Percentiles rank a stretch among this genome's conserved stretches.
These are phyloP conservation scores for Cynopterus brachyotis DNA, from an alignment of 2,113 vertebrate species.

Conservation along the genomic window DNA sequence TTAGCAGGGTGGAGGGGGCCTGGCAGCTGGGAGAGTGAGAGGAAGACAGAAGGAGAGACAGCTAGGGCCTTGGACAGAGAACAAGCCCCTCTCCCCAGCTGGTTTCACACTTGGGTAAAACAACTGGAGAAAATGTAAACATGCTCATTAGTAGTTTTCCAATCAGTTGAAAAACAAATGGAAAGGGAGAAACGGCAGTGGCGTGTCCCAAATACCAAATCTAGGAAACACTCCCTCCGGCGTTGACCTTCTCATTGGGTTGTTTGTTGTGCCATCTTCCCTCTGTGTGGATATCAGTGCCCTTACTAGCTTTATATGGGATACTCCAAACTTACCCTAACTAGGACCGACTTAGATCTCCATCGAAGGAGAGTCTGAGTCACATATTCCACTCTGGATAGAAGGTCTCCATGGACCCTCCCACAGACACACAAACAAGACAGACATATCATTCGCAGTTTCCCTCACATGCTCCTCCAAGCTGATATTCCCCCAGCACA, in stretches of 20 bases:
- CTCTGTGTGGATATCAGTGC: not conserved
- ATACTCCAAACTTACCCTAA: not conserved
- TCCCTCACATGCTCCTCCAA: not conserved
- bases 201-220: conserved; percentile 41
- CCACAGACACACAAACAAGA: not conserved
- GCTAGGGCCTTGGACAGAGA: not conserved
- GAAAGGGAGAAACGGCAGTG: conserved; percentile 41
- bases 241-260: not conserved
- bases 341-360: not conserved
- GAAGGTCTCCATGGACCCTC: not conserved
- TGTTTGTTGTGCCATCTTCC: not conserved
- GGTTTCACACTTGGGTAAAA: conserved; percentile 49
- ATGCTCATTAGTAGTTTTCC: conserved; percentile 53
- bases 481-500: not conserved
- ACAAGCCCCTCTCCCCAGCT: conserved; percentile 51
- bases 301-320: not conserved
- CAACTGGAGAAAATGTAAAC: conserved; percentile 63
- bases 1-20: not conserved
- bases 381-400: not conserved
- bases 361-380: not conserved
- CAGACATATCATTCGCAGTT: not conserved
- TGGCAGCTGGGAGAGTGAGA: not conserved
- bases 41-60: not conserved
- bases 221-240: not conserved
- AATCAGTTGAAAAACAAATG: conserved; percentile 63